These are phyloP conservation scores for Xylota segnis DNA, from an alignment of 2,888 invertebrate genomes.

Conservation along the genomic window DNA sequence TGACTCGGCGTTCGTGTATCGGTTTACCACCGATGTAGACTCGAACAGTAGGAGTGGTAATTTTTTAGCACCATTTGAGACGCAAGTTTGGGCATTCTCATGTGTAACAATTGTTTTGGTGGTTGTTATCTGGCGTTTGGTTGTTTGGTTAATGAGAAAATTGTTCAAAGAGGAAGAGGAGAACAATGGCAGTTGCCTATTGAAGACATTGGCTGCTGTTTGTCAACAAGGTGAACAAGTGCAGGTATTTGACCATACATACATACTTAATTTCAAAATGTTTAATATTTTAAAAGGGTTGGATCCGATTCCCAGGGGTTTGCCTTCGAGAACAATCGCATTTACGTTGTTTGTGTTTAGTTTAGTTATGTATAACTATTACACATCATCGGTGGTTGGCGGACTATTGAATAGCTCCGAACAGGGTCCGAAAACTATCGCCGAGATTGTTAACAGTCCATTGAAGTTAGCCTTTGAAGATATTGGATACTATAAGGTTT, in stretches of 20 bases:
- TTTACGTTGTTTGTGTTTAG: constrained; percentile 81
- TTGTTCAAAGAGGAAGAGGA: background rate
- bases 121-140: constrained; percentile 79
- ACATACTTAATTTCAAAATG: background rate
- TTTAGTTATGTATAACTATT: constrained; percentile 83
- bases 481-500: constrained; percentile 82
- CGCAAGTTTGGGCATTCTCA: constrained; percentile 80
- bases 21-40: constrained; percentile 81
- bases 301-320: constrained; percentile 79
- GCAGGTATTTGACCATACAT: constrained; percentile 6
- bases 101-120: constrained; percentile 77
- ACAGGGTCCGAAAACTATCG: constrained; percentile 81
- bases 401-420: constrained; percentile 81
- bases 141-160: constrained; percentile 76
- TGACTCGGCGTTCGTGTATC: constrained; percentile 81
- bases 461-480: constrained; percentile 83
- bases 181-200: constrained; percentile 54
- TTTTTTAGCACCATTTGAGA: constrained; percentile 82
- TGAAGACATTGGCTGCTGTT: constrained; percentile 80
- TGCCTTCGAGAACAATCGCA: constrained; percentile 80
- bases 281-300: constrained; percentile 78
- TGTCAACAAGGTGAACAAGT: constrained; percentile 81
- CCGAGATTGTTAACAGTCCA: constrained; percentile 81
- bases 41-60: constrained; percentile 80
- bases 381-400: constrained; percentile 84